A percentile compares a stretch with the other conserved stretches of the same genome.
Conservation (phyloP, 2,888 invertebrate species). For the Creontiades dilutus region DNA sequence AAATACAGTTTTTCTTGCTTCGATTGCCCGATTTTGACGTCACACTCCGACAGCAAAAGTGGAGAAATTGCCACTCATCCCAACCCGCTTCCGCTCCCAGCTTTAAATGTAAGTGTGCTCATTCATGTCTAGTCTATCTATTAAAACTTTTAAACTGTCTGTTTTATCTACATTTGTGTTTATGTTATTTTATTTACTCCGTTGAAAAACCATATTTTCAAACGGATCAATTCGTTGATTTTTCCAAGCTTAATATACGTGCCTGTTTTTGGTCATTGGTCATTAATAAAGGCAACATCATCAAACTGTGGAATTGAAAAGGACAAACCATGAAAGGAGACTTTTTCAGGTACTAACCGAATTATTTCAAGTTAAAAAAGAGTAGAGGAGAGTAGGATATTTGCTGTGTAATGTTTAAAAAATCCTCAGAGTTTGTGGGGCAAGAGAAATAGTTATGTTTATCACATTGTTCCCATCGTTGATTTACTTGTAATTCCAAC, state of each 20-base stretch:
- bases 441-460: no score
- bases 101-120: conserved; percentile 85
- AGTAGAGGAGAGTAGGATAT: no score
- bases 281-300: no score
- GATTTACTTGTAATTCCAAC: no score
- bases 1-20: conserved; percentile 87
- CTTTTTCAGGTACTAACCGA: background rate
- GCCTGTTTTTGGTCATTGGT: background rate
- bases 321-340: background rate
- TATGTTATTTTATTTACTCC: background rate
- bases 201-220: background rate
- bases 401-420: no score
- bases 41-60: conserved; percentile 82
- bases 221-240: background rate
- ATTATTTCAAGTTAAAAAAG: background rate
- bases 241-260: background rate
- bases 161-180: background rate
- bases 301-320: background rate
- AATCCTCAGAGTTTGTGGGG: no score
- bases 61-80: conserved; percentile 81
- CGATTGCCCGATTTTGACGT: conserved; percentile 81
- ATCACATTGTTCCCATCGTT: no score
- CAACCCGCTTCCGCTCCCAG: conserved; percentile 85
- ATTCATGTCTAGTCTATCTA: background rate
- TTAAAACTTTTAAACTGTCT: background rate